phyloP scores from a whole-genome alignment of 2,797 vertebrate genomes.

The Gorsachius magnificus region DNA sequence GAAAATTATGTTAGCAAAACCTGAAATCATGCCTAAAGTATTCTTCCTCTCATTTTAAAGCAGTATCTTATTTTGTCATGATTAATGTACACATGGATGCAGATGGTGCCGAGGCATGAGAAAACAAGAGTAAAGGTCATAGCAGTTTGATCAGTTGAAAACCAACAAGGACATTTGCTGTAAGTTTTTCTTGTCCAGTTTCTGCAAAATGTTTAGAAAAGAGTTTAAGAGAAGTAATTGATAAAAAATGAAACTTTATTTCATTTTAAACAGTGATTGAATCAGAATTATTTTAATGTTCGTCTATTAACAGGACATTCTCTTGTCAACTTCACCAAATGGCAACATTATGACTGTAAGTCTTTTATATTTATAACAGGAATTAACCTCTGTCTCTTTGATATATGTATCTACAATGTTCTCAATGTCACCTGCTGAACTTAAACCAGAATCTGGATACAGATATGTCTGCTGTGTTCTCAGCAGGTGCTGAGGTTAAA shows the following conservation, averaged over 20 bases:
- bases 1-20: neutral
- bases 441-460: neutral
- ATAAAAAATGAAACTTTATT: neutral
- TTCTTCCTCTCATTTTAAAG: neutral
- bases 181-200: neutral
- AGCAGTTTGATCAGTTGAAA: neutral
- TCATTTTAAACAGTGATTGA: neutral
- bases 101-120: neutral
- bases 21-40: neutral
- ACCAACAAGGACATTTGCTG: neutral
- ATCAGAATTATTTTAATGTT: neutral
- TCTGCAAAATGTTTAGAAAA: neutral
- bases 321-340: neutral
- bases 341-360: fast-evolving
- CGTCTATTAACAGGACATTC: neutral
- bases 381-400: neutral
- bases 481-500: neutral
- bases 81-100: neutral
- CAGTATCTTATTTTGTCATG: neutral
- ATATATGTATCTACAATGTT: neutral
- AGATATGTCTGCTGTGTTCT: neutral
- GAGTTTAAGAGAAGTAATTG: neutral
- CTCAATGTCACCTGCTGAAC: neutral
- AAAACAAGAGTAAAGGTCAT: neutral
- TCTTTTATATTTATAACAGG: neutral